These are phyloP conservation scores for Pollimyrus isidori DNA, from an alignment of 2,113 vertebrate species.

Conservation along the genomic window DNA sequence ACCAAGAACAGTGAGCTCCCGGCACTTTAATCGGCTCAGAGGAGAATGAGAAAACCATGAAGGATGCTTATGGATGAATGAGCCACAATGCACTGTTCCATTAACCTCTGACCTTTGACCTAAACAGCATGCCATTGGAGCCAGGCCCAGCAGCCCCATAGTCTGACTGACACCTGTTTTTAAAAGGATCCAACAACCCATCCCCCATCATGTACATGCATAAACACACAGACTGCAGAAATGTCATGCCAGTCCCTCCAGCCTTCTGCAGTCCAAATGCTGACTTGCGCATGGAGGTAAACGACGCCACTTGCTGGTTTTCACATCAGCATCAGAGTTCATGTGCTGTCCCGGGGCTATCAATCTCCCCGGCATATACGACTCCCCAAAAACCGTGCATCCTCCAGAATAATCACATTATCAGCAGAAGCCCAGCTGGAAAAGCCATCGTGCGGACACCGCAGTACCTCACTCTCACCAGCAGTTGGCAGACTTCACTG, in stretches of 20 bases:
- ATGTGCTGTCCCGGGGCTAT: background rate
- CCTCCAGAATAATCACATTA: background rate
- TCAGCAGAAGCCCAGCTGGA: constrained; percentile 9
- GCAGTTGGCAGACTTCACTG: constrained; percentile 16
- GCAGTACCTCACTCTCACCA: background rate
- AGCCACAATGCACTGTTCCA: background rate
- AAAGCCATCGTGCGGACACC: background rate
- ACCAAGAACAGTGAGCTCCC: background rate
- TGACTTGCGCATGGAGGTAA: background rate
- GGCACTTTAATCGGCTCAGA: background rate
- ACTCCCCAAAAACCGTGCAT: background rate
- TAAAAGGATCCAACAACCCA: background rate
- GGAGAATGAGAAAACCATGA: background rate
- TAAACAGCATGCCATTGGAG: background rate
- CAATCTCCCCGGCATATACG: background rate
- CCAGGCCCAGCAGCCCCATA: background rate
- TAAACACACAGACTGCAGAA: background rate
- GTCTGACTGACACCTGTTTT: constrained; percentile 8
- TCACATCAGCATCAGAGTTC: background rate
- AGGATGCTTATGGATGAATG: constrained; percentile 1
- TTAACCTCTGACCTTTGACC: constrained; percentile 15
- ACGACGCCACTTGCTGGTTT: background rate
- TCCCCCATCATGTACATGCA: background rate
- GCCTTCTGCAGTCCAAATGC: background rate
- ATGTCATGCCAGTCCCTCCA: background rate